A percentile compares a stretch with the other conserved stretches of the same genome.
phyloP scores from a whole-genome alignment of 2,888 invertebrate species.

The Timema cristinae region DNA sequence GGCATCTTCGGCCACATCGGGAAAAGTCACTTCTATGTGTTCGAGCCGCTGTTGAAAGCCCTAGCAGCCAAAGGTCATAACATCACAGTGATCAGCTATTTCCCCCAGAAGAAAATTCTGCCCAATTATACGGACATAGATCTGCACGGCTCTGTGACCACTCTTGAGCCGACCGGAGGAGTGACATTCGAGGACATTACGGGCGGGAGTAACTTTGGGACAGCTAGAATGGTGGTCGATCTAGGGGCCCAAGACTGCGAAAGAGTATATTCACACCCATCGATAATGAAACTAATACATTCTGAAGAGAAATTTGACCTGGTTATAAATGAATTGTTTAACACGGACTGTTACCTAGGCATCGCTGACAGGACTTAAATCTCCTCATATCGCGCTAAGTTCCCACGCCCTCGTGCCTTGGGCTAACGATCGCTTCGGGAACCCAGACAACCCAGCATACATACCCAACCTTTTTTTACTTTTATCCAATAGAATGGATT shows the following conservation, averaged over 20 bases:
- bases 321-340: slow-evolving; percentile 12
- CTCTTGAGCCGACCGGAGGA: neutral
- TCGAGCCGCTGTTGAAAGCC: neutral
- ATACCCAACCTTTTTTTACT: neutral
- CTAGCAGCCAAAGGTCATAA: slow-evolving; percentile 1
- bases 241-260: neutral
- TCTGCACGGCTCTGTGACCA: neutral
- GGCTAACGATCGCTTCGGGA: slow-evolving; percentile 11
- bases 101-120: neutral
- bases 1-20: neutral
- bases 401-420: neutral
- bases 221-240: neutral
- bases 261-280: neutral
- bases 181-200: neutral
- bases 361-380: neutral
- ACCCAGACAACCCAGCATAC: slow-evolving; percentile 16
- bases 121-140: slow-evolving; percentile 7
- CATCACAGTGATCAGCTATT: neutral
- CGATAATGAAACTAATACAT: neutral
- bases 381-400: neutral
- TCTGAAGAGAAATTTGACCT: slow-evolving; percentile 12
- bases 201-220: neutral
- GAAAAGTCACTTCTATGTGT: neutral
- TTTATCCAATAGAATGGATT: neutral
- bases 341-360: slow-evolving; percentile 6